Evolutionary conservation across 2,113 vertebrate species (phyloP).

Genomic region (Dicentrarchus labrax): DNA sequence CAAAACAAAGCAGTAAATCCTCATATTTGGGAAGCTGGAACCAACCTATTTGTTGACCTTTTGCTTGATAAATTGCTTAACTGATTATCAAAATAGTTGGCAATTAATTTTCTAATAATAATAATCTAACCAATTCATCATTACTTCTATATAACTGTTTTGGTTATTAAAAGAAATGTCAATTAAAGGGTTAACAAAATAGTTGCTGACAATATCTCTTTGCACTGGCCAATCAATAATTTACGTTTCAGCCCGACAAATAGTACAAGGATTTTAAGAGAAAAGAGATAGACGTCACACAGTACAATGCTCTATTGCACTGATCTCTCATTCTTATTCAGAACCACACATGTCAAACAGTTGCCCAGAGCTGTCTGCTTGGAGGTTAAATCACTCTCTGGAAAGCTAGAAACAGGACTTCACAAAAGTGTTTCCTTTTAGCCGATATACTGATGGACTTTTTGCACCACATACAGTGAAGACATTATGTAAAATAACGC

Average conservation of each 20-base stretch:
- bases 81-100: background rate
- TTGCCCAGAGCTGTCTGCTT: constrained; percentile 28
- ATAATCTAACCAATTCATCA: too few relatives aligned
- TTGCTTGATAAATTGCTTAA: background rate
- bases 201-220: constrained; percentile 2
- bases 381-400: constrained; percentile 31
- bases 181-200: too few relatives aligned
- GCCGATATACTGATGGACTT: background rate
- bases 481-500: background rate
- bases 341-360: constrained; percentile 38
- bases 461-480: background rate
- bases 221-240: background rate
- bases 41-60: background rate
- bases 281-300: constrained; percentile 8
- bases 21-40: background rate
- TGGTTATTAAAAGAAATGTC: too few relatives aligned
- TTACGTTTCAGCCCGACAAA: background rate
- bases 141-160: too few relatives aligned
- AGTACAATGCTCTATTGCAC: background rate
- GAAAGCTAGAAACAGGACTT: constrained; percentile 35
- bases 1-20: background rate
- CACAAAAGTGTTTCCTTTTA: constrained; percentile 22
- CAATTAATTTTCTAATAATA: background rate
- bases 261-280: background rate
- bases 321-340: constrained; percentile 60